Evolutionary conservation across 1,140 invertebrate species (phyloP), one percentile per base, ranked within the genome.

Genomic region (Ceratosolen fusciceps): DNA sequence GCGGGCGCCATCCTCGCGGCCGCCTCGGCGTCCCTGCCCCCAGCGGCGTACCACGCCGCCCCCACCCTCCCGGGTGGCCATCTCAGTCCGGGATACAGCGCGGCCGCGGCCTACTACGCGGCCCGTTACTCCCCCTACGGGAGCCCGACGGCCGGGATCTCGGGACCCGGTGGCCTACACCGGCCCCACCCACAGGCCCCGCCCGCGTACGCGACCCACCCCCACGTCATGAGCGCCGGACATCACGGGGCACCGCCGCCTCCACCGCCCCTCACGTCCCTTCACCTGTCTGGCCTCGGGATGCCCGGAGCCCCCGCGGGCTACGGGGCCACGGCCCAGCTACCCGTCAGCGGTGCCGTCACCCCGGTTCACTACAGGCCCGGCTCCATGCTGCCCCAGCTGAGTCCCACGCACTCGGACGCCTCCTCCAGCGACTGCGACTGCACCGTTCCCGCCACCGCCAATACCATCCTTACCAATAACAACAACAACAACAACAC

Each of bases 1-100:
- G 96, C 97, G 0, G 96, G 97, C 0, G 74, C 78, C 9, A 58
- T 79, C 9, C 91, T 98, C 0, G 96, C 97, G 84, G 96, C 96
- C 0, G 96, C 96, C 0, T 95, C 95, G n/a, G 92, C 92, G 0
- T 86, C 90, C 3, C 71, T 91, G 14, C 89, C 91, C 0, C 90
- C 90, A 14, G 88, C 77, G 83, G 91, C 86, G 80, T 91, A 84
- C 86, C 90, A 86, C 83, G 84, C 79, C 83, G 77, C 77, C 84
- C 90, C 89, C 84, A 85, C 75, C 93, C 90, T 83, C 79, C 90
- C 65, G 89, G 85, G 86, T 72, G 93, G 26, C 80, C 0, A 74
- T 31, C 39, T 73, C 1, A 67, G 34, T 8, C 56, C 60, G 1
- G 34, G 29, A 2, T 86, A 86, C 74, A 84, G 86, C 2, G 86